A percentile compares a stretch with the other conserved stretches of the same genome.
Conservation (phyloP, 2,113 vertebrate species). For the Rostratula benghalensis region DNA sequence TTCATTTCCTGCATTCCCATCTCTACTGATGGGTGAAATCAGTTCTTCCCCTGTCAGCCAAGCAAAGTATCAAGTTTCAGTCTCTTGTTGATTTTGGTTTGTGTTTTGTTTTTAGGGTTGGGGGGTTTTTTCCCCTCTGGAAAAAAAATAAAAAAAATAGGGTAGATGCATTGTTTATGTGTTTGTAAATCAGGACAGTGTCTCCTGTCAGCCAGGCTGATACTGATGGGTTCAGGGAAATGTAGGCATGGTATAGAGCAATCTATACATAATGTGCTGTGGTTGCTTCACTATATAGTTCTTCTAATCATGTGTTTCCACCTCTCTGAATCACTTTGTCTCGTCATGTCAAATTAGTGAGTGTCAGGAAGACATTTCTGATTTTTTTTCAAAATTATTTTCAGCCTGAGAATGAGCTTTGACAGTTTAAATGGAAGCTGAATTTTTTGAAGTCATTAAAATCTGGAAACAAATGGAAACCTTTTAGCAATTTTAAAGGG, state of each 20-base stretch:
- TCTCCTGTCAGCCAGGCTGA: not conserved
- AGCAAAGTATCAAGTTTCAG: not conserved
- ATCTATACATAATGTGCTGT: not conserved
- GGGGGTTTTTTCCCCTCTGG: not conserved
- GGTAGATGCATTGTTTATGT: not conserved
- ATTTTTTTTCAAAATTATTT: not conserved
- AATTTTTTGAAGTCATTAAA: not conserved
- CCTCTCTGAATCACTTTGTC: not conserved
- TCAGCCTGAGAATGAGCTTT: not conserved
- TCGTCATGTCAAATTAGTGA: not conserved
- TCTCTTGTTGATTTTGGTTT: not conserved
- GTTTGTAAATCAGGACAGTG: not conserved
- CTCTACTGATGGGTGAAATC: conserved; percentile 50
- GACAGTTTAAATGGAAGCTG: not conserved
- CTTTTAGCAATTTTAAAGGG: not conserved
- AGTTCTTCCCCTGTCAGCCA: conserved; percentile 27
- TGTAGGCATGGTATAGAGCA: not conserved
- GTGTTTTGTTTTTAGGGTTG: no score
- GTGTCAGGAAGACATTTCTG: not conserved
- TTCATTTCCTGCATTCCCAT: conserved; percentile 22
- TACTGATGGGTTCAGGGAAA: not conserved
- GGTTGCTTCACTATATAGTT: not conserved
- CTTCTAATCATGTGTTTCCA: not conserved
- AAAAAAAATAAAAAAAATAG: not conserved
- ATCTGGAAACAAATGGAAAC: not conserved